Base-by-base conservation (phyloP, 2,113 vertebrate species). In the Setophaga coronata region DNA sequence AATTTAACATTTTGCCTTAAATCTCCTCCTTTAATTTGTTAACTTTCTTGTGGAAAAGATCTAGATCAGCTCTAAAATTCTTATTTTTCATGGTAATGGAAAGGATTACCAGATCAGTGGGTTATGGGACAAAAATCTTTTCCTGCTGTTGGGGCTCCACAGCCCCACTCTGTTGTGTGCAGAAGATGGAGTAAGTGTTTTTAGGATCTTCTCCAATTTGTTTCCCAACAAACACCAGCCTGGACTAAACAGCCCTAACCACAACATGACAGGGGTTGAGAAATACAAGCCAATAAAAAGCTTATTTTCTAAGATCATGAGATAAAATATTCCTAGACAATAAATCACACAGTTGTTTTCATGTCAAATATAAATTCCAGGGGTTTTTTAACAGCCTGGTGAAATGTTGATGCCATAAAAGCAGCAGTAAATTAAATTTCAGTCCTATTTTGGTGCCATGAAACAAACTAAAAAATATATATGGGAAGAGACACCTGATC, bases 261-360 rank as follows among this genome's bases (percentile, higher is more conserved):
- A 78, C 57, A 33, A 1, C 20, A 5, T 0, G 12, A 13, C 18
- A 7, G 7, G 28, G 12, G 14, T 16, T 61, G 42, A 62, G 64
- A 78, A 84, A 84, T 1, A 84, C 18, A 33, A 81, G 42, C 77
- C 83, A 91, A 53, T 29, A 66, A 61, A 81, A 70, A 51, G 33
- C 23, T 70, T 45, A 12, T 76, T 61, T 47, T 48, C 54, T 7
- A 50, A 72, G 72, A 23, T 10, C 42, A 29, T 9, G 17, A 81
- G 77, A 64, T 56, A n/a, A 76, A 83, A 11, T 12, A 56, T 8
- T 51, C 47, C 62, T 5, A 5, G 7, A 9, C n/a, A 23, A 31
- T 36, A 65, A 90, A 77, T 33, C 57, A 21, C 0, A 0, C 2
- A 71, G 8, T 28, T 48, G 42, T 1, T 1, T 21, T 25, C 14